Base-by-base conservation (phyloP, 2,888 invertebrate species). In the Nomada flava region DNA sequence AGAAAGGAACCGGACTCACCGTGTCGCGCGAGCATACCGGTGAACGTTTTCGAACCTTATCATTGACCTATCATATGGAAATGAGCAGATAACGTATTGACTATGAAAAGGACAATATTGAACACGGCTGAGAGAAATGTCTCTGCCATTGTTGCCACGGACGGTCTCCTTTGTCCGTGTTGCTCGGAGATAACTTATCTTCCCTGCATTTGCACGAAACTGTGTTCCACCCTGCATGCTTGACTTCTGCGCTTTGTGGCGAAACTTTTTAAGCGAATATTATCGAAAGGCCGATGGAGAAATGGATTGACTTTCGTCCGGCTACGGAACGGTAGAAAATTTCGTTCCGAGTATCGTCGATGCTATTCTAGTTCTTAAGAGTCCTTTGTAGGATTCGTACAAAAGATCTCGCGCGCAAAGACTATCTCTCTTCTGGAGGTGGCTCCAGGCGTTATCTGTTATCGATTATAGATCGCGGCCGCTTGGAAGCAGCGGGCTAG, bases 1-100 rank as follows among this genome's bases (percentile, higher is more conserved):
- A 82, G 83, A 87, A 88, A 79, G 84, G 69, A 88, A 85, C 83
- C 85, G 85, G 88, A 85, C 62, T 63, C 57, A 44, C 26, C 53
- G 68, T 20, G 55, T 63, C 69, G 70, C 20, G 60, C 42, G 26
- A n/a, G 57, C 62, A 59, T 11, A 42, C 63, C 13, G 47, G 79
- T 64, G 65, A 80, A 74, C 76, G 83, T 70, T 85, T 63, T 76
- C 36, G 74, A 83, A 73, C 62, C 52, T 87, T 85, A 83, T 86
- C 80, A 79, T 64, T 75, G 76, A 69, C 75, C 70, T 74, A 80
- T 85, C 67, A 53, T 80, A 76, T 87, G 86, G 74, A 76, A 83
- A 87, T 85, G 75, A 83, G 53, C 53, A 55, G 70, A 82, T 82
- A 77, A 87, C 79, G 57, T 73, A 74, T 68, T 73, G 69, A 60